Evolutionary conservation across 2,797 vertebrate species (phyloP).

Genomic region (Cyprinodon diabolis): DNA sequence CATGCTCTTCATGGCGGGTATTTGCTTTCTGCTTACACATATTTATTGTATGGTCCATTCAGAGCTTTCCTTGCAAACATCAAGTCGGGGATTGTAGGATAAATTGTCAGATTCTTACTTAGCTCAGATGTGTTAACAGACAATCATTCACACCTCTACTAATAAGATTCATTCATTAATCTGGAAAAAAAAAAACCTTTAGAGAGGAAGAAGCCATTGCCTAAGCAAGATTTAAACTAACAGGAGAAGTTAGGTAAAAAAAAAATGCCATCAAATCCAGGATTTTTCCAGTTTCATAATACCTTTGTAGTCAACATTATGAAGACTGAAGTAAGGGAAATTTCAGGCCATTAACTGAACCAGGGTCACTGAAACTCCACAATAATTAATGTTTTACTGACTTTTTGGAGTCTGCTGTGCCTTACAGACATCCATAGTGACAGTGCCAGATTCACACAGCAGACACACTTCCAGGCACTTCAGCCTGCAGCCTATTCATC

Average conservation of each 20-base stretch:
- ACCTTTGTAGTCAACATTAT: neutral
- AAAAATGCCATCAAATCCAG: neutral
- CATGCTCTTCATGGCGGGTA: fast-evolving
- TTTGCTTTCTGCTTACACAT: neutral
- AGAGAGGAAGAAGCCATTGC: neutral
- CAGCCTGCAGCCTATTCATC: slow-evolving; percentile 10
- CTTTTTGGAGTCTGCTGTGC: slow-evolving; percentile 4
- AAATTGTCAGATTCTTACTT: neutral
- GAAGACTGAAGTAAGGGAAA: neutral
- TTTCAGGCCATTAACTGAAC: neutral
- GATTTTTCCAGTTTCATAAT: neutral
- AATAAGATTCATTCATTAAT: slow-evolving; percentile 14
- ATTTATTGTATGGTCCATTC: neutral
- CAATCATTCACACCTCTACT: slow-evolving; percentile 11
- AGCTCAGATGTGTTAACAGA: slow-evolving; percentile 11
- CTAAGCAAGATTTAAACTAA: neutral
- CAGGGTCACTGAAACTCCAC: neutral
- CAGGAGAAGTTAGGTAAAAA: neutral
- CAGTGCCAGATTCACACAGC: slow-evolving; percentile 11
- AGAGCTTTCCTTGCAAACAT: neutral
- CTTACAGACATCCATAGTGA: slow-evolving; percentile 16
- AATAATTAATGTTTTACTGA: slow-evolving; percentile 28
- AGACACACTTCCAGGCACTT: neutral
- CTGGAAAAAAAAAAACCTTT: fast-evolving
- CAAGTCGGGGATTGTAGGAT: neutral